Conservation (phyloP, 1,140 invertebrate species). For the Lasioglossum baleicum region DNA sequence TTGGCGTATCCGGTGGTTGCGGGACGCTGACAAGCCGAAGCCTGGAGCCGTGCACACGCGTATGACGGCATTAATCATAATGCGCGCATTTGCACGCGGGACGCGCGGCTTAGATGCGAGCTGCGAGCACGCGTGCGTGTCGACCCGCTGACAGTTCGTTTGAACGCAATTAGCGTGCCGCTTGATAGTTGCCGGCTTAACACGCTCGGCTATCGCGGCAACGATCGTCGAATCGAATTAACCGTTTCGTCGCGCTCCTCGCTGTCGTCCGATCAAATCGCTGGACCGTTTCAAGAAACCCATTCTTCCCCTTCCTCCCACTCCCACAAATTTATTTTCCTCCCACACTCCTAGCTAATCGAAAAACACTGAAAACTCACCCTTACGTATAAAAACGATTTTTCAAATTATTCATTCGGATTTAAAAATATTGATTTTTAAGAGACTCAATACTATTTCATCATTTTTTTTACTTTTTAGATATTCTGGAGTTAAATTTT, state of each 20-base stretch:
- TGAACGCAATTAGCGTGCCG: slow-evolving; percentile 77
- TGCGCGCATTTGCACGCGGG: slow-evolving; percentile 55
- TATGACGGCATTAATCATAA: slow-evolving; percentile 68
- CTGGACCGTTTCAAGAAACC: slow-evolving; percentile 24
- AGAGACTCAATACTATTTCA: no score
- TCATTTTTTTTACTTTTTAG: no score
- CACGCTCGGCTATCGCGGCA: slow-evolving; percentile 65
- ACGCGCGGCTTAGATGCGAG: slow-evolving; percentile 41
- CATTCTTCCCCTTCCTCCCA: no score
- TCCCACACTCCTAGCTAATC: no score
- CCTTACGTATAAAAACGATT: no score
- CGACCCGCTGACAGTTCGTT: slow-evolving; percentile 77
- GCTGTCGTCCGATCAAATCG: neutral
- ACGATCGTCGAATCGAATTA: slow-evolving; percentile 71
- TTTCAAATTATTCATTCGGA: no score
- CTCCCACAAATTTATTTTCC: no score
- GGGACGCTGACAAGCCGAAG: slow-evolving; percentile 59
- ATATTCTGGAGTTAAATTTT: no score
- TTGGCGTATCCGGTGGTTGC: slow-evolving; percentile 59
- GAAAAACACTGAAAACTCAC: no score
- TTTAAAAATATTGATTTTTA: no score
- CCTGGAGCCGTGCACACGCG: slow-evolving; percentile 38
- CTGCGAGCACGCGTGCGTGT: slow-evolving; percentile 60
- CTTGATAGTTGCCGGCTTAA: slow-evolving; percentile 62
- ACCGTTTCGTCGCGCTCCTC: slow-evolving; percentile 52